Conservation (phyloP, 2,888 invertebrate species). For the Drosophila neutralis region DNA sequence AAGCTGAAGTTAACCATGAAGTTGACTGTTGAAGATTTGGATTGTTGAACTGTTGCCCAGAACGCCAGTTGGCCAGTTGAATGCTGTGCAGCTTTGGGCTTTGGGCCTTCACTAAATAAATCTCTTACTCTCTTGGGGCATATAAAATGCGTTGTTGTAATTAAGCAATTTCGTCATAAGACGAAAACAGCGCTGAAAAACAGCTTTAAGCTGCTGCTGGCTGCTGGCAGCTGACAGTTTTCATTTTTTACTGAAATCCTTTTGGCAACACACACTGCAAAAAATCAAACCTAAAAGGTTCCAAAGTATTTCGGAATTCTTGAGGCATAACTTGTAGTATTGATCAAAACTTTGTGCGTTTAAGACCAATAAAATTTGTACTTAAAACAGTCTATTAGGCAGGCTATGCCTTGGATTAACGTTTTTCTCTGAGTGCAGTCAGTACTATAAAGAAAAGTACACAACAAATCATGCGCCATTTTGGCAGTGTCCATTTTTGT, state of each 20-base stretch:
- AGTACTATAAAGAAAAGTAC: slow-evolving; percentile 63
- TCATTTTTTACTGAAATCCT: slow-evolving; percentile 12
- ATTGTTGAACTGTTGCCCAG: slow-evolving; percentile 17
- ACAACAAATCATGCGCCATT: slow-evolving; percentile 81
- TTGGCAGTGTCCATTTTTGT: slow-evolving; percentile 65
- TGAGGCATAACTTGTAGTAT: not conserved
- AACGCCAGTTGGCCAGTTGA: slow-evolving; percentile 19
- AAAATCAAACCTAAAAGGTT: not conserved
- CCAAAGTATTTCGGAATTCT: not conserved
- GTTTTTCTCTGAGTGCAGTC: slow-evolving; percentile 13
- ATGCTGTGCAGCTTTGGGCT: slow-evolving; percentile 12
- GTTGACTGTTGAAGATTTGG: slow-evolving; percentile 4
- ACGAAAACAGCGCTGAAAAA: slow-evolving; percentile 15
- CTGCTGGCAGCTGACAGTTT: slow-evolving; percentile 16
- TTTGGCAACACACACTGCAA: not conserved
- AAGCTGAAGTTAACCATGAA: slow-evolving; percentile 8
- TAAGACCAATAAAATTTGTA: not conserved
- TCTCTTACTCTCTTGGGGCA: slow-evolving; percentile 33
- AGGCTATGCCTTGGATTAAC: not conserved
- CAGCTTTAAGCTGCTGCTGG: slow-evolving; percentile 1
- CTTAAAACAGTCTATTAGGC: not conserved
- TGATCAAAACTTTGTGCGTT: not conserved
- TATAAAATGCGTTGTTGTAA: slow-evolving; percentile 57
- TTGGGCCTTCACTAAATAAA: slow-evolving; percentile 53
- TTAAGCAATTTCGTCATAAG: slow-evolving; percentile 71